phyloP scores from a whole-genome alignment of 1,140 invertebrate species.

The Pemphigus obesinymphae region DNA sequence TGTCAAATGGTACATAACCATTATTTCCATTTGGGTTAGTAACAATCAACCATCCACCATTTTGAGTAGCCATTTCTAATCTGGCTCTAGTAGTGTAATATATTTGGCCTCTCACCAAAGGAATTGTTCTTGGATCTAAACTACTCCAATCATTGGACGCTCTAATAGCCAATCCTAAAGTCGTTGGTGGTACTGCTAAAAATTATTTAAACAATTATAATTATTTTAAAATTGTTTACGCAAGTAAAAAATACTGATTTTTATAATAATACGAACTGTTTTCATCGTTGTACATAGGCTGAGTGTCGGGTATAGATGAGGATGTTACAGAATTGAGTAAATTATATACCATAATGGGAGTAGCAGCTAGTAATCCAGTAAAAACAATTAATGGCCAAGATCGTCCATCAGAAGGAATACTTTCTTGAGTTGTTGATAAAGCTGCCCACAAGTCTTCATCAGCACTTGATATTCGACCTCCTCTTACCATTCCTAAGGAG shows the following conservation, averaged over 20 bases:
- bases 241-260: neutral
- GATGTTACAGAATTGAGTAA: conserved; percentile 61
- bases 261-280: neutral
- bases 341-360: conserved; percentile 87
- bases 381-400: conserved; percentile 74
- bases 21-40: neutral
- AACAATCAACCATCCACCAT: conserved; percentile 1
- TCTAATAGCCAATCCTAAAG: neutral
- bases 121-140: neutral
- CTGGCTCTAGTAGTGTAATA: neutral
- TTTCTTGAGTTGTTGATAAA: conserved; percentile 43
- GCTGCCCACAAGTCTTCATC: conserved; percentile 4
- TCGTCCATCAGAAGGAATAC: conserved; percentile 55
- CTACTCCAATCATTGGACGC: neutral
- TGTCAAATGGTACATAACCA: neutral
- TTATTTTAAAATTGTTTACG: neutral
- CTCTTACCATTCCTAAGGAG: conserved; percentile 2
- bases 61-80: neutral
- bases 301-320: neutral
- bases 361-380: conserved; percentile 77
- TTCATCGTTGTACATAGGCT: neutral
- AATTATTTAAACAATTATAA: neutral
- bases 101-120: neutral
- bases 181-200: neutral
- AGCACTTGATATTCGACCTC: neutral